Evolutionary conservation across 2,888 invertebrate species (phyloP), one percentile per base, ranked within the genome.

Genomic region (Drosophila kuntzei): DNA sequence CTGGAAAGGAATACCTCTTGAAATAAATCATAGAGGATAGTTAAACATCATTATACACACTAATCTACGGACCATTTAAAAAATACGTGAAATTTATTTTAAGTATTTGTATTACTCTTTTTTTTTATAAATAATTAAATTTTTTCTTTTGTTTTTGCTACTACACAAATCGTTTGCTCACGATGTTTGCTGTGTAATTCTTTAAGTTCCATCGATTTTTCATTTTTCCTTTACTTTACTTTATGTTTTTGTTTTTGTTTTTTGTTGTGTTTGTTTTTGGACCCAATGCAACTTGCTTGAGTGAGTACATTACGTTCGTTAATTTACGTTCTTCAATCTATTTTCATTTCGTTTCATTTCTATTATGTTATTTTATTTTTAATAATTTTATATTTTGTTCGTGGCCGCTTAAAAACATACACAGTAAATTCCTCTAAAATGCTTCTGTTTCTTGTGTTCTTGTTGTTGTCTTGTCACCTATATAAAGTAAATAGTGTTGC

Each of bases 401-500:
- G 63, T 80, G 66, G 77, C 69, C 70, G 53, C 77, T 64, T 86
- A 76, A 71, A 84, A 81, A 83, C 82, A 82, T 79, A 71, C 71
- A 76, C 73, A 76, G 82, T 83, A 83, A 83, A 83, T 83, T 83
- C 76, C 85, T 83, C 83, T 83, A 83, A 83, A 83, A 83, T 87
- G 83, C 85, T 84, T 87, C 66, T 70, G 83, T 83, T 83, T 83
- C 87, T 76, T 81, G 60, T 71, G 87, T 87, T 82, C 72, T 83
- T 70, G 72, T 72, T 81, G 71, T 80, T 70, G 47, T 84, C 71
- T 87, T 83, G 87, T 85, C 87, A 76, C 85, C 82, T 84, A 85
- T 76, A 76, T 84, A 84, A 84, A 87, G 83, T 84, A 84, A 84
- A 84, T 84, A 84, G 83, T 84, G 73, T 85, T 85, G 73, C 81